phyloP scores from a whole-genome alignment of 1,140 invertebrate genomes.

The Lanistes nyassanus region DNA sequence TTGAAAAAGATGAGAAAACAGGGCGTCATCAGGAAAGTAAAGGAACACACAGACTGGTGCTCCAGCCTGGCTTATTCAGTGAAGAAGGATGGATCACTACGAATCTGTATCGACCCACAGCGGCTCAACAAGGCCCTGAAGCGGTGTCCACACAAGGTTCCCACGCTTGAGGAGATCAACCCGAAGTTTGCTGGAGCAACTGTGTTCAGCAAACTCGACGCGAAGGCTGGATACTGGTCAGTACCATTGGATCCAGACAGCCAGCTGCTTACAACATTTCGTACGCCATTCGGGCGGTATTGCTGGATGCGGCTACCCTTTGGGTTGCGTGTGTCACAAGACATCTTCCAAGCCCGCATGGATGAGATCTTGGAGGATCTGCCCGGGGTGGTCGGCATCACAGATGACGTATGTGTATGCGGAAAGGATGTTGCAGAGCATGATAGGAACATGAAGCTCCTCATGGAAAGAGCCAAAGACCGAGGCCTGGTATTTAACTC shows the following conservation, averaged over 20 bases:
- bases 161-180: conserved; percentile 17
- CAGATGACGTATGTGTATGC: conserved; percentile 60
- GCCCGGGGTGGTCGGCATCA: conserved; percentile 55
- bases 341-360: conserved; percentile 59
- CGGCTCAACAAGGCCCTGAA: conserved; percentile 15
- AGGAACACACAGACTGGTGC: conserved; percentile 10
- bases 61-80: neutral
- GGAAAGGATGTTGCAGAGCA: conserved; percentile 45
- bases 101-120: conserved; percentile 10
- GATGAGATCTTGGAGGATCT: conserved; percentile 57
- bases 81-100: neutral
- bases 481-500: conserved; percentile 37
- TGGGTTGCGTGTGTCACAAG: neutral
- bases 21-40: neutral
- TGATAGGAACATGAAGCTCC: conserved; percentile 34
- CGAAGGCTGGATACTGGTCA: conserved; percentile 18
- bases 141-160: neutral
- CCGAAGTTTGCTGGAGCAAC: conserved; percentile 7
- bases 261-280: conserved; percentile 4
- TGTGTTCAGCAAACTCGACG: conserved; percentile 7
- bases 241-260: neutral
- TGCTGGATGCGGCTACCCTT: no score
- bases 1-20: neutral
- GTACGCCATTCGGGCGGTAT: no score
- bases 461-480: conserved; percentile 31